A percentile compares a stretch with the other conserved stretches of the same genome.
Evolutionary conservation across 2,888 invertebrate species (phyloP).

Genomic region (Escarpia spicata): DNA sequence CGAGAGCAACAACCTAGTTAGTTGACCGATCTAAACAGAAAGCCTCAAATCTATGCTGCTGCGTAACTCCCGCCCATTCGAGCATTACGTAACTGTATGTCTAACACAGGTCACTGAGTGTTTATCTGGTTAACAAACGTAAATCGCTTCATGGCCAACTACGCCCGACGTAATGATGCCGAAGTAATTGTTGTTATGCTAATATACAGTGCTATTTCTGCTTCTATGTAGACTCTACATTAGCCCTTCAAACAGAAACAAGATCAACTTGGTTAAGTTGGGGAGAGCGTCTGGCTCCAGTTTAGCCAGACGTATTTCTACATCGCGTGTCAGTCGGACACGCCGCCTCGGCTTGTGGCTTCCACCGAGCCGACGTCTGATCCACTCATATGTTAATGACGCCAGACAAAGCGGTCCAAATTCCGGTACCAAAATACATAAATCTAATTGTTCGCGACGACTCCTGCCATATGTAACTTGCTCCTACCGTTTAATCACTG

Average conservation of each 20-base stretch:
- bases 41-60: neutral
- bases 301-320: neutral
- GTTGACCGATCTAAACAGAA: neutral
- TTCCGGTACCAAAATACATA: neutral
- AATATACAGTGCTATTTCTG: neutral
- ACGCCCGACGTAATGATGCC: neutral
- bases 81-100: neutral
- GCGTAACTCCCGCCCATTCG: neutral
- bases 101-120: neutral
- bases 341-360: neutral
- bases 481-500: neutral
- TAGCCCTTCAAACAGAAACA: neutral
- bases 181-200: neutral
- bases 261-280: neutral
- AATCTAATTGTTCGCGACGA: neutral
- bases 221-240: neutral
- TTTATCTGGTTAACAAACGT: neutral
- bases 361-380: neutral
- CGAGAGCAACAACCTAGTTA: too few species aligned
- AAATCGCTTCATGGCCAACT: neutral
- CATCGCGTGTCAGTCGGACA: neutral
- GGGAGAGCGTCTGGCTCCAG: neutral
- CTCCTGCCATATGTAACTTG: neutral
- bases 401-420: neutral
- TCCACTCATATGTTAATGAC: conserved; percentile 2